Evolutionary conservation across 2,888 invertebrate genomes (phyloP), one percentile per base, ranked within the genome.

Genomic region (Standfussiana lucernea): DNA sequence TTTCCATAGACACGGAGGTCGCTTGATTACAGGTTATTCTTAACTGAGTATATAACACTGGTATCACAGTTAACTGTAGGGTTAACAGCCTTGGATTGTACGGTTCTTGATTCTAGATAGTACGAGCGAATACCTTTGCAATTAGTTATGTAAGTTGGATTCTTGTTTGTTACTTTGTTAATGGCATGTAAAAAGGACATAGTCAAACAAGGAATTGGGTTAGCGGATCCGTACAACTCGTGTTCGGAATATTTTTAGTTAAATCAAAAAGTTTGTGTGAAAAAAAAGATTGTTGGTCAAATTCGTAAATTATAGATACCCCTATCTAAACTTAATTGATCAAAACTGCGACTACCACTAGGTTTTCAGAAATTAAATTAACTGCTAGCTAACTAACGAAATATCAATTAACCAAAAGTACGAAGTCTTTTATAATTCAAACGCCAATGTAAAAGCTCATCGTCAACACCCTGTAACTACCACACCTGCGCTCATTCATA

Each of bases 31-130:
- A 47, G 71, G 75, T 65, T 79, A 69, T 53, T 75, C 75, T 69
- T 83, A 80, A 68, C 65, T 86, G 70, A 21, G n/a, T 75, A 66
- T 59, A 50, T 61, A 62, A 66, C 18, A 53, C 62, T 68, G 45
- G 32, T 53, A 69, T 45, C 62, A 56, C n/a, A 42, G 76, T 37
- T 72, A 77, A 66, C 62, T 50, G 66, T 28, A 67, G 77, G 82
- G 82, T 78, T 75, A 83, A 72, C 61, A 70, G 69, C 78, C 83
- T 84, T 84, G 82, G 66, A 59, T 74, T 65, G 53, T 72, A 65
- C 47, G 10, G 75, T 77, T 83, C 64, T 70, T 72, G 74, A 85
- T 72, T 64, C 65, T 70, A 77, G 84, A 81, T 80, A 80, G 50
- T n/a, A 72, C 56, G 15, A 59, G 45, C n/a, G 15, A 45, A 21